Conservation (phyloP, 2,797 vertebrate species). For the Echiichthys vipera region DNA sequence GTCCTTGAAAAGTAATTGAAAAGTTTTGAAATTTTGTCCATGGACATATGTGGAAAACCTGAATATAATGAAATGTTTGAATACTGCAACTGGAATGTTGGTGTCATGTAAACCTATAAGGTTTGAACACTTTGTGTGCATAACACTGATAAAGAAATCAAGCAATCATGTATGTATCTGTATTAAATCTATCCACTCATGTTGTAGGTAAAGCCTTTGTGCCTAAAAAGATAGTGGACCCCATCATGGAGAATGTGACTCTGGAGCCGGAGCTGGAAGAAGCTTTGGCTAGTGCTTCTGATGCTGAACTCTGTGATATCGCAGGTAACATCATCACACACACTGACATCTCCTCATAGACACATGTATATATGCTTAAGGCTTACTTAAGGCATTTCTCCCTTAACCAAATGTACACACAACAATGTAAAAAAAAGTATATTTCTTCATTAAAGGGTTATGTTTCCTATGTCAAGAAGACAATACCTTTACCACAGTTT, state of each 20-base stretch:
- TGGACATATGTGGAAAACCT: too few species aligned
- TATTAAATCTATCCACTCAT: not conserved
- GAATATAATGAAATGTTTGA: too few species aligned
- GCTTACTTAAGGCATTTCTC: not conserved
- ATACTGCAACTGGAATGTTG: too few species aligned
- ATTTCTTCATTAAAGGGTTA: not conserved
- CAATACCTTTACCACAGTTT: not conserved
- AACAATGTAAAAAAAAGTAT: too few species aligned
- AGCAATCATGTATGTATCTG: not conserved
- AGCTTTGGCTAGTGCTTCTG: slow-evolving; percentile 93
- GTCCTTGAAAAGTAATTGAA: too few species aligned
- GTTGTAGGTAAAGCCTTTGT: slow-evolving; percentile 92
- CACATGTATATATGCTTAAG: not conserved
- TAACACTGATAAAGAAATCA: too few species aligned
- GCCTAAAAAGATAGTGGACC: slow-evolving; percentile 92
- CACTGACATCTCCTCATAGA: not conserved
- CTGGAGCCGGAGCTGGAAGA: slow-evolving; percentile 97
- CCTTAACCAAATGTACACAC: not conserved
- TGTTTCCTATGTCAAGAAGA: not conserved
- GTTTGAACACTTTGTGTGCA: too few species aligned
- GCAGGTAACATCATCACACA: slow-evolving; percentile 85
- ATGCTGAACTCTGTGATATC: slow-evolving; percentile 97
- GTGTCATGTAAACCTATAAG: too few species aligned
- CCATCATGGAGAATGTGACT: slow-evolving; percentile 93
- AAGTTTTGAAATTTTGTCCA: too few species aligned